Conservation (phyloP, 2,888 invertebrate genomes). For the Caenorhabditis angaria region DNA sequence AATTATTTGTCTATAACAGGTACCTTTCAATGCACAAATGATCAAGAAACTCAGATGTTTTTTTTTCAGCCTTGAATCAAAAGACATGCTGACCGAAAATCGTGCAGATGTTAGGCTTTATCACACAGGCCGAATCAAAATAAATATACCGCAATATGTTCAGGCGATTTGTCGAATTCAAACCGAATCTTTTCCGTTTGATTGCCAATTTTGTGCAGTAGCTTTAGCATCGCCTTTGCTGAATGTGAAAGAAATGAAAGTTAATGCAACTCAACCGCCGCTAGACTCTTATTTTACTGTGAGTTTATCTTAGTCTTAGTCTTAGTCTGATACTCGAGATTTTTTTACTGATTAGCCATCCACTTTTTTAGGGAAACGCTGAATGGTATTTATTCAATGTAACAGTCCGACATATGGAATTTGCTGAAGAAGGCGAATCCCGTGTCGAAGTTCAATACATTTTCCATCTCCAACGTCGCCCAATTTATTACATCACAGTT, state of each 20-base stretch:
- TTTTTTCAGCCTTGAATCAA: conserved; percentile 57
- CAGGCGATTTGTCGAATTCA: conserved; percentile 65
- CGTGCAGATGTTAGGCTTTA: conserved; percentile 60
- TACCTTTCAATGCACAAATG: background rate
- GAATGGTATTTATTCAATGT: conserved; percentile 68
- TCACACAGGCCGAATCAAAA: conserved; percentile 44
- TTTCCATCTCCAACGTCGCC: conserved; percentile 64
- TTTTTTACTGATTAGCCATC: background rate
- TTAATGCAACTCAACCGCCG: conserved; percentile 64
- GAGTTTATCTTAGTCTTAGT: conserved; percentile 1
- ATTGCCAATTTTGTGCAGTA: conserved; percentile 65
- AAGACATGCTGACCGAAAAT: conserved; percentile 65
- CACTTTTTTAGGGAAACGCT: conserved; percentile 61
- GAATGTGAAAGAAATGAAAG: conserved; percentile 65
- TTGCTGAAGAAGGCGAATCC: conserved; percentile 58
- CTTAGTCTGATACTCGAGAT: too few species aligned
- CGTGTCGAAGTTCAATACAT: conserved; percentile 61
- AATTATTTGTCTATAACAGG: conserved; percentile 67
- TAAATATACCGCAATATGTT: conserved; percentile 68
- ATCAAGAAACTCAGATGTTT: too few species aligned
- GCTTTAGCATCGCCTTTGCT: conserved; percentile 65
- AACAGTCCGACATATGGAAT: conserved; percentile 64
- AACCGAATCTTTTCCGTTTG: conserved; percentile 63
- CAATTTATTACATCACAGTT: conserved; percentile 67
- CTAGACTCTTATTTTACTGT: conserved; percentile 65